Percentiles rank a stretch among this genome's conserved stretches.
phyloP scores from a whole-genome alignment of 2,797 vertebrate species.

The Pristis pectinata region DNA sequence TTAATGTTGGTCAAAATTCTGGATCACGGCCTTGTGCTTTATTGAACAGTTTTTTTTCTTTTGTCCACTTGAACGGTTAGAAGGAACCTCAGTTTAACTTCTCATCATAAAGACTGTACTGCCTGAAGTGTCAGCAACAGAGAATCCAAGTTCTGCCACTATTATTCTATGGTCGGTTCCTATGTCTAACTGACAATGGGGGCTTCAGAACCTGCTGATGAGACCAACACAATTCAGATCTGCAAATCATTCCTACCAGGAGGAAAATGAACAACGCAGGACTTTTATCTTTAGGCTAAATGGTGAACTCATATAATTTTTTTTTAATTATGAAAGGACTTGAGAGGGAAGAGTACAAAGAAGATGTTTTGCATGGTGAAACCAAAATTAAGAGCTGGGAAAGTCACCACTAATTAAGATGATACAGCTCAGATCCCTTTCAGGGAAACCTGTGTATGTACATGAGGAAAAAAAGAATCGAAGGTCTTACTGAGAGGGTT shows the following conservation, averaged over 20 bases:
- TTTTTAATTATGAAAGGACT: background rate
- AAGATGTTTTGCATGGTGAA: background rate
- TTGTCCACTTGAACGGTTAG: no score
- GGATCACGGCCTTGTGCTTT: no score
- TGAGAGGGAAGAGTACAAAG: background rate
- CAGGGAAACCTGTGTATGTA: background rate
- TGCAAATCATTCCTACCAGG: background rate
- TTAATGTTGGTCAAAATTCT: no score
- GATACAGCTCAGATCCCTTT: background rate
- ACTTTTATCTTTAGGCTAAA: background rate
- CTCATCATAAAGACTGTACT: no score
- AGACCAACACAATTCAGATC: background rate
- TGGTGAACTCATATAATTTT: background rate
- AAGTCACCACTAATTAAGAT: background rate
- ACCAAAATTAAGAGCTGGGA: background rate
- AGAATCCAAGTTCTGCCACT: no score
- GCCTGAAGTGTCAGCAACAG: no score
- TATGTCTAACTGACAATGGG: background rate
- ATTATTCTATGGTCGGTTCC: background rate
- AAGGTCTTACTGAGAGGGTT: background rate
- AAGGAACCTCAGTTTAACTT: no score
- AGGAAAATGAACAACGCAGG: background rate
- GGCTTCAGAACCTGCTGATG: background rate
- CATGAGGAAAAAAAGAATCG: background rate
- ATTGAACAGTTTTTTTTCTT: no score